Conservation (phyloP, 2,888 invertebrate species). For the Cephus pygmeus region DNA sequence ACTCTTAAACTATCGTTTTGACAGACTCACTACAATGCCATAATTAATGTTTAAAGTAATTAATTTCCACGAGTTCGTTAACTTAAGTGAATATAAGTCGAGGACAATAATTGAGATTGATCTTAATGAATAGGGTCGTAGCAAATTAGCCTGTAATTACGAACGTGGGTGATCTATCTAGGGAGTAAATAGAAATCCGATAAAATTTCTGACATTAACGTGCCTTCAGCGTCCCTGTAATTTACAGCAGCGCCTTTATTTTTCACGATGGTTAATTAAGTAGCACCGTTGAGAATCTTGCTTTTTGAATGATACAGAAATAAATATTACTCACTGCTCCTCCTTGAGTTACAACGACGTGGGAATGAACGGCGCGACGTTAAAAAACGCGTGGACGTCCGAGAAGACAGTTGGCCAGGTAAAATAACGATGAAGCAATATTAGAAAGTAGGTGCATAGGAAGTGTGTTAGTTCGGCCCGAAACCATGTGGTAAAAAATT, state of each 20-base stretch:
- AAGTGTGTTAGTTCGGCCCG: slow-evolving; percentile 1
- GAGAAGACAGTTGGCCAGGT: neutral
- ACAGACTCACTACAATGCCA: neutral
- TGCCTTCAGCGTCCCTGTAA: neutral
- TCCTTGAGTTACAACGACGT: neutral
- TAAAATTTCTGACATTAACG: neutral
- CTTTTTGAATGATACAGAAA: neutral
- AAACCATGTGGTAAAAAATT: slow-evolving; percentile 2
- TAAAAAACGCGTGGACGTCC: neutral
- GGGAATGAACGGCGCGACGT: neutral
- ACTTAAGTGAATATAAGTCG: too few relatives aligned
- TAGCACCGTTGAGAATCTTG: neutral
- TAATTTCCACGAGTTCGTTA: too few relatives aligned
- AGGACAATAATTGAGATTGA: too few relatives aligned
- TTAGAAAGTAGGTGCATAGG: slow-evolving; percentile 23
- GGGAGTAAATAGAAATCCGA: too few relatives aligned
- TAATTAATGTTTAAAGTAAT: neutral
- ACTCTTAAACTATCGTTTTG: neutral
- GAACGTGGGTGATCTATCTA: too few relatives aligned
- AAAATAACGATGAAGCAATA: slow-evolving; percentile 25
- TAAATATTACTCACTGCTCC: neutral
- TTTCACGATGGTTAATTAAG: neutral
- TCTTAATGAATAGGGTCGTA: too few relatives aligned
- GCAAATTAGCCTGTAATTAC: too few relatives aligned
- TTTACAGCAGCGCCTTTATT: neutral